Evolutionary conservation across 2,113 vertebrate genomes (phyloP).

Genomic region (Bucco capensis): DNA sequence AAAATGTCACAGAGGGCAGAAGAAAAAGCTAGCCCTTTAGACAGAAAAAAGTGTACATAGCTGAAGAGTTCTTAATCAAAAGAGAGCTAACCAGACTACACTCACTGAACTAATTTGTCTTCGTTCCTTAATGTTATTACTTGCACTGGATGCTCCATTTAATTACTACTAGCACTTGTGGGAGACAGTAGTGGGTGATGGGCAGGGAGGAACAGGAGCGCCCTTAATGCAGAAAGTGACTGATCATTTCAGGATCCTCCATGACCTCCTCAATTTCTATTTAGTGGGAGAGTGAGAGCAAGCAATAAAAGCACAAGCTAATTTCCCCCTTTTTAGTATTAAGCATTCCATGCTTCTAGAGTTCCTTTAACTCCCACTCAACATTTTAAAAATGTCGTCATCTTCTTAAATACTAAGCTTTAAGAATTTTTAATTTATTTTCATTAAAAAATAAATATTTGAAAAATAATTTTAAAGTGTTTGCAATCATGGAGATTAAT

Average conservation of each 20-base stretch:
- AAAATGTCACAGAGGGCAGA: neutral
- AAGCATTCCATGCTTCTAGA: neutral
- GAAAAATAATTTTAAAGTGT: constrained; percentile 39
- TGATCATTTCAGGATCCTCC: neutral
- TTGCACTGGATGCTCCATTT: neutral
- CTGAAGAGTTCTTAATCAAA: neutral
- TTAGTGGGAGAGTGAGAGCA: neutral
- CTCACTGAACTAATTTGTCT: neutral
- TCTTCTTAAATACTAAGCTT: neutral
- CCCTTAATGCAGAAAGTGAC: neutral
- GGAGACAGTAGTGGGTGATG: neutral
- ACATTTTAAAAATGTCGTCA: neutral
- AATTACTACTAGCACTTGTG: neutral
- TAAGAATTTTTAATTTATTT: constrained; percentile 36
- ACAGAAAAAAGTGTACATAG: neutral
- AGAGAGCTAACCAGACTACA: neutral
- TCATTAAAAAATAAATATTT: constrained; percentile 57
- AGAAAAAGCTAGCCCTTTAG: neutral
- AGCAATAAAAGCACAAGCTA: neutral
- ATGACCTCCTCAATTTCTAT: neutral
- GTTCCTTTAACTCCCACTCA: constrained; percentile 30
- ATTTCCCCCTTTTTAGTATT: neutral
- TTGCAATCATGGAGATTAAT: constrained; percentile 58
- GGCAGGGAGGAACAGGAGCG: neutral
- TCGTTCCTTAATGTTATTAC: neutral